phyloP scores from a whole-genome alignment of 2,888 invertebrate genomes.

The Ophion ventricosus region DNA sequence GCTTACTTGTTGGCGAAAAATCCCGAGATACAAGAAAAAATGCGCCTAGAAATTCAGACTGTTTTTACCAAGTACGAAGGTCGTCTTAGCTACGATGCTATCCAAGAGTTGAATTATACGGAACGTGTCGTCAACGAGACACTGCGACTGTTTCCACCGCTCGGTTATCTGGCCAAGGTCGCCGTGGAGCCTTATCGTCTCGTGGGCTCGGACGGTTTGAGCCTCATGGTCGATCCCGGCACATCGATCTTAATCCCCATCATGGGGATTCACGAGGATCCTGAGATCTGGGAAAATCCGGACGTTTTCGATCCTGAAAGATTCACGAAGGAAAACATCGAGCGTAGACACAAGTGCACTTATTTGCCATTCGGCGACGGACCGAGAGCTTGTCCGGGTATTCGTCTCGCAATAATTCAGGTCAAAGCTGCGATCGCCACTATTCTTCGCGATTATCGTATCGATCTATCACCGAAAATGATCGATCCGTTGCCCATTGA shows the following conservation, averaged over 20 bases:
- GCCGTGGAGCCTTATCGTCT: conserved; percentile 67
- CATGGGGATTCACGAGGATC: conserved; percentile 64
- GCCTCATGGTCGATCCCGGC: conserved; percentile 66
- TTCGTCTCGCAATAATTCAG: conserved; percentile 55
- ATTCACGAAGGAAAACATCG: conserved; percentile 52
- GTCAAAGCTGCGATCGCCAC: conserved; percentile 56
- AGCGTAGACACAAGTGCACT: conserved; percentile 42
- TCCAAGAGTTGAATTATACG: conserved; percentile 84
- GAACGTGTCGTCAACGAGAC: conserved; percentile 82
- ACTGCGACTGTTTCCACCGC: conserved; percentile 64
- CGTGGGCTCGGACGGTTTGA: conserved; percentile 70
- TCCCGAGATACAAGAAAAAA: conserved; percentile 82
- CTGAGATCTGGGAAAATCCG: conserved; percentile 63
- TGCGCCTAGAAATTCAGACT: conserved; percentile 82
- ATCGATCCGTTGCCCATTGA: conserved; percentile 24
- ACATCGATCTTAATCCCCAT: conserved; percentile 67
- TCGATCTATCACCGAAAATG: conserved; percentile 61
- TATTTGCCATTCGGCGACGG: conserved; percentile 65
- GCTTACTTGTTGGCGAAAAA: conserved; percentile 83
- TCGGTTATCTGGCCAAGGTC: conserved; percentile 58
- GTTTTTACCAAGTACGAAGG: conserved; percentile 76
- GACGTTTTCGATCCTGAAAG: conserved; percentile 64
- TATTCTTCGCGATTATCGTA: conserved; percentile 51
- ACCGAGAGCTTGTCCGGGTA: conserved; percentile 64
- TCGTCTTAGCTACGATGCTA: conserved; percentile 82